These are phyloP conservation scores for Anoplolepis gracilipes DNA, from an alignment of 1,140 invertebrate species.

Conservation along the genomic window DNA sequence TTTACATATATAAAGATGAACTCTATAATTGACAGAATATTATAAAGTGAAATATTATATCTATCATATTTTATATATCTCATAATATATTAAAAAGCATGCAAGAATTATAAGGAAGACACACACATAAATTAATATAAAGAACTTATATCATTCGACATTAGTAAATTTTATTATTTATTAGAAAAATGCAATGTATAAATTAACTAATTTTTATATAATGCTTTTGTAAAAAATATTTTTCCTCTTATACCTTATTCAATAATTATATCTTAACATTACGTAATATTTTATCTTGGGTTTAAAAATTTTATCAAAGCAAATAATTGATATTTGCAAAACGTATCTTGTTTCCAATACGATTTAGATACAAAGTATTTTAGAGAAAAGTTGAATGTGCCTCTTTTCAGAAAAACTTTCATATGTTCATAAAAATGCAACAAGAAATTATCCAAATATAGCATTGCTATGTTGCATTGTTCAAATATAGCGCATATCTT, in stretches of 20 bases:
- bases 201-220: constrained; percentile 45
- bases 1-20: constrained; percentile 39
- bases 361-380: constrained; percentile 46
- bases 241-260: constrained; percentile 28
- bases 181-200: constrained; percentile 19
- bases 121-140: constrained; percentile 20
- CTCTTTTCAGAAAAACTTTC: constrained; percentile 51
- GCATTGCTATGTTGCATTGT: constrained; percentile 34
- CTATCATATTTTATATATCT: neutral
- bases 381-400: constrained; percentile 36
- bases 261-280: constrained; percentile 52
- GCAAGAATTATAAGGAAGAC: constrained; percentile 48
- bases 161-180: constrained; percentile 49
- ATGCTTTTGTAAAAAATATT: constrained; percentile 54
- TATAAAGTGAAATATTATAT: neutral
- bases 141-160: constrained; percentile 22
- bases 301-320: constrained; percentile 63
- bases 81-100: neutral
- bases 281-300: constrained; percentile 26
- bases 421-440: constrained; percentile 56
- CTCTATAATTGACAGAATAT: constrained; percentile 34
- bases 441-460: constrained; percentile 48
- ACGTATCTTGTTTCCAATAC: constrained; percentile 27
- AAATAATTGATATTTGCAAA: constrained; percentile 53
- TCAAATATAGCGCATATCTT: constrained; percentile 48